Base-by-base conservation (phyloP, 2,888 invertebrate genomes). In the Nasonia oneida region DNA sequence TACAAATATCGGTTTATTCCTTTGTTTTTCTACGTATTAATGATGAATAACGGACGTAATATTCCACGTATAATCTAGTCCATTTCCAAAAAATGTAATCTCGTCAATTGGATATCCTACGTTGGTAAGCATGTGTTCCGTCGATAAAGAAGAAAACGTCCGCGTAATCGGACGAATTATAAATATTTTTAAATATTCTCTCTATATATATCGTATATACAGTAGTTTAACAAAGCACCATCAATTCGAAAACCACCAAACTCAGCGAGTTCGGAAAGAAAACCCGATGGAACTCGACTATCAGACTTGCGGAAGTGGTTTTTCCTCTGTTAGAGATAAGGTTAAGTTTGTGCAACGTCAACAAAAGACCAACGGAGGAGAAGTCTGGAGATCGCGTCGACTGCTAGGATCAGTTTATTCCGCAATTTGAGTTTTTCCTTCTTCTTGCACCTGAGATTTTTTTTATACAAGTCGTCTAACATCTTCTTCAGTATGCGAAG, bases 331-430 rank as follows among this genome's bases (percentile, higher is more conserved):
- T 12, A 67, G 33, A 33, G 67, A 67, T 67, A 67, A 83, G 81
- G 83, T 84, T 84, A 87, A 64, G 75, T 79, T 74, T 15, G 33
- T 84, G 86, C 86, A 87, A 87, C 86, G 86, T 87, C 86, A 87
- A 87, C 86, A 86, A 84, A 74, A 78, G 70, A n/a, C 57, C 57
- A 61, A 39, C n/a, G 39, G 4, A 73, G 47, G 12, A 15, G 18
- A 33, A 84, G 71, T 15, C 37, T 42, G 50, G 39, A 29, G 29
- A 71, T 81, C 42, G 84, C 77, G 86, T 86, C 86, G 86, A 86
- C 86, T 86, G 86, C 86, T 86, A 86, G 77, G 50, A 39, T 50
- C 1, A 33, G 6, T 47, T 73, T 73, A 42, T 18, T 42, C 23
- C 14, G 14, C 47, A 8, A 14, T 2, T 79, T 75, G 79, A 57